A percentile compares a stretch with the other conserved stretches of the same genome.
phyloP scores from a whole-genome alignment of 2,888 invertebrate genomes.

The Brachyptera risi region DNA sequence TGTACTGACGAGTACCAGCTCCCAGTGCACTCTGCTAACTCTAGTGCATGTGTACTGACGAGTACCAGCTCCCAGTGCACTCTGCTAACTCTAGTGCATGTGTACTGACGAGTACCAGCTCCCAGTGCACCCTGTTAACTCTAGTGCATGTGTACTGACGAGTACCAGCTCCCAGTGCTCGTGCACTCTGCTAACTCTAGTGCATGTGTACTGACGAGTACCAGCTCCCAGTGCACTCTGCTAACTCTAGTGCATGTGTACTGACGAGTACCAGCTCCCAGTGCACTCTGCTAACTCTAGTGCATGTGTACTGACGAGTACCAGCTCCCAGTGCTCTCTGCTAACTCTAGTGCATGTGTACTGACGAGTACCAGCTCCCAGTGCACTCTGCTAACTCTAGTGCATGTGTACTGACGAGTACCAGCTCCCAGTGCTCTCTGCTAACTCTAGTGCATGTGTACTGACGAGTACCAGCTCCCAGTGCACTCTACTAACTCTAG shows the following conservation, averaged over 20 bases:
- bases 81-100: neutral
- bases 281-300: neutral
- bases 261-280: neutral
- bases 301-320: constrained; percentile 8
- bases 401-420: constrained; percentile 8
- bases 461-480: neutral
- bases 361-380: neutral
- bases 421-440: neutral
- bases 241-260: constrained; percentile 2
- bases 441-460: constrained; percentile 2
- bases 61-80: neutral
- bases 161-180: neutral
- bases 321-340: neutral
- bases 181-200: neutral
- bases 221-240: neutral
- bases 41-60: constrained; percentile 6
- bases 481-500: neutral
- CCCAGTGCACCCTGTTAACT: neutral
- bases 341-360: constrained; percentile 2
- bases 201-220: constrained; percentile 8
- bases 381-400: neutral
- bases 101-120: neutral
- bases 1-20: neutral
- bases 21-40: neutral
- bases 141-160: constrained; percentile 6